Base-by-base conservation (phyloP, 1,140 invertebrate species). In the Hylyphantes graminicola region DNA sequence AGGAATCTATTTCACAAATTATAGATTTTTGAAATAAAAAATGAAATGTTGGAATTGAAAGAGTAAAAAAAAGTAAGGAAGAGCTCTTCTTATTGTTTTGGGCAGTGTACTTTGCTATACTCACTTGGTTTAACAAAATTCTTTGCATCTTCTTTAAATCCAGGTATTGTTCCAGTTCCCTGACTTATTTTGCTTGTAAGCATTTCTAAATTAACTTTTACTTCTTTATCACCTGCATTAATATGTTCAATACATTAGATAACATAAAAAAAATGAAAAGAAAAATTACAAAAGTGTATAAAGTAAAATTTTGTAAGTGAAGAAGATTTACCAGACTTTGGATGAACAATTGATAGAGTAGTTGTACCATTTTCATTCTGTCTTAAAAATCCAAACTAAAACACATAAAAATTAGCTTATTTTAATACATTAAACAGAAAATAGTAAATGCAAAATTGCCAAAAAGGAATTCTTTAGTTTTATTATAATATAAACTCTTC, bases 91-190 rank as follows among this genome's bases (percentile, higher is more conserved):
- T n/a, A n/a, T n/a, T n/a, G n/a, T n/a, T n/a, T n/a, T n/a, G n/a
- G n/a, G n/a, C n/a, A n/a, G n/a, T 35, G 2, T 5, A 35, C 2
- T 35, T 35, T 35, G 35, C 35, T 35, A 35, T 7, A 70, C 21
- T 85, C 88, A 92, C 92, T 90, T 86, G 95, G 93, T 89, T 96
- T 97, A 0, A 94, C 94, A 85, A 94, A 90, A 89, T 98, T 98
- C 64, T 96, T 92, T 15, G 95, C 93, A 89, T 98, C 96, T 88
- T 98, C 96, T 74, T 95, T 93, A 73, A 94, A 94, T 13, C 94
- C 94, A 88, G 92, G 89, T 63, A 94, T 87, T 79, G 91, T 90
- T 6, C 92, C 91, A 54, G 94, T 94, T 17, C 96, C 97, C 85
- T 96, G 93, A 13, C 92, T 92, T 7, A 98, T 90, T 89, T 96